A percentile compares a stretch with the other conserved stretches of the same genome.
Conservation (phyloP, 2,113 vertebrate genomes). For the Aegithalos caudatus region DNA sequence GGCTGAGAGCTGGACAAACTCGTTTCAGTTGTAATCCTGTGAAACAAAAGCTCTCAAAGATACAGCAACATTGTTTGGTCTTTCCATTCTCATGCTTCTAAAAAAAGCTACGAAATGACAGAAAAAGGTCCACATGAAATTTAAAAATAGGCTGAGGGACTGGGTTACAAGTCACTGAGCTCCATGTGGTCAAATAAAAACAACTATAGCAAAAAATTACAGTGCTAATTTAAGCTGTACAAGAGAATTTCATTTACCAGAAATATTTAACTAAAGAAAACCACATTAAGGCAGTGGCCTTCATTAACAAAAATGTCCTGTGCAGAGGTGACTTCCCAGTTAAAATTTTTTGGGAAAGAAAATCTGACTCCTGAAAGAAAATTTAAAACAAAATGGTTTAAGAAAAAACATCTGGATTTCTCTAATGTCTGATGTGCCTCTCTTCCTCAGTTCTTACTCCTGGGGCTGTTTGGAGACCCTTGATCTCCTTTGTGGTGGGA, state of each 20-base stretch:
- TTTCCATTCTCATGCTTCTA: slow-evolving; percentile 71
- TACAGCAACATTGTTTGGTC: slow-evolving; percentile 52
- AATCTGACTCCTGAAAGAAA: neutral
- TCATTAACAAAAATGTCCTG: slow-evolving; percentile 44
- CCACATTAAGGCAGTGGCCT: slow-evolving; percentile 35
- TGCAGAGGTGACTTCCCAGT: slow-evolving; percentile 29
- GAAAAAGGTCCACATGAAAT: slow-evolving; percentile 54
- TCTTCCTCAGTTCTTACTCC: neutral
- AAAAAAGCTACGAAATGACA: neutral
- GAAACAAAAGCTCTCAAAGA: slow-evolving; percentile 54
- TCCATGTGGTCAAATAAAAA: slow-evolving; percentile 55
- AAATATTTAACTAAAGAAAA: slow-evolving; percentile 63
- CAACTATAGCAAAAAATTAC: slow-evolving; percentile 42
- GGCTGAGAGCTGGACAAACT: slow-evolving; percentile 24
- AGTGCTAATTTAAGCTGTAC: slow-evolving; percentile 56
- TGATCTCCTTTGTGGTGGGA: neutral
- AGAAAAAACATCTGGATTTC: neutral
- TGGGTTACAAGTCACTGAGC: slow-evolving; percentile 61
- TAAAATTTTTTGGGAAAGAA: neutral
- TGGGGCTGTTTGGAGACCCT: neutral
- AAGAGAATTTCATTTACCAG: slow-evolving; percentile 61
- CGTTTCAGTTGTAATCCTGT: slow-evolving; percentile 30
- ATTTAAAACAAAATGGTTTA: neutral
- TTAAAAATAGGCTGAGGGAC: slow-evolving; percentile 74
- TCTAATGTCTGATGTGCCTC: neutral